Percentiles rank a stretch among this genome's conserved stretches.
Evolutionary conservation across 2,888 invertebrate genomes (phyloP).

Genomic region (Abrostola triplasia): DNA sequence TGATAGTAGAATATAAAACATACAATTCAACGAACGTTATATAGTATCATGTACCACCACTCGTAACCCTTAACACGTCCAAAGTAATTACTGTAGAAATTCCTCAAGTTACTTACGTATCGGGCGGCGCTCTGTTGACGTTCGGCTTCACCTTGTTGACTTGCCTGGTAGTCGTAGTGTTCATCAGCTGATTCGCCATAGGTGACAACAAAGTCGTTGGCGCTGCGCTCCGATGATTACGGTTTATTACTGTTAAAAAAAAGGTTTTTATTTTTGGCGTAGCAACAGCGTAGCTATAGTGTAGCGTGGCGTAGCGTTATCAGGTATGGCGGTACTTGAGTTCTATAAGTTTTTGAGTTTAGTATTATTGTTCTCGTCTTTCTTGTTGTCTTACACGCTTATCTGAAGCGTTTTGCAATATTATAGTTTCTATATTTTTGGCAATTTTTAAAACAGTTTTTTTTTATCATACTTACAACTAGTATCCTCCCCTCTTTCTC

Average conservation of each 20-base stretch:
- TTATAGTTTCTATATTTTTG: no score
- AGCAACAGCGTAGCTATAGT: not conserved
- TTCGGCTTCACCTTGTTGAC: slow-evolving; percentile 97
- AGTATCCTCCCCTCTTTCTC: slow-evolving; percentile 92
- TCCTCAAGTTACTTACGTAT: slow-evolving; percentile 87
- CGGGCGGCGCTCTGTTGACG: slow-evolving; percentile 93
- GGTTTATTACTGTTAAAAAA: slow-evolving; percentile 90
- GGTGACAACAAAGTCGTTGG: slow-evolving; percentile 90
- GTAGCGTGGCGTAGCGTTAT: no score
- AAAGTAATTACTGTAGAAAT: slow-evolving; percentile 15
- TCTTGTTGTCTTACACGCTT: no score
- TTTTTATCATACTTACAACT: slow-evolving; percentile 90
- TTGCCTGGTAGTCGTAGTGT: slow-evolving; percentile 93
- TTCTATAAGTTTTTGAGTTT: no score
- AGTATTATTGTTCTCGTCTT: no score
- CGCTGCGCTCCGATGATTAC: slow-evolving; percentile 93
- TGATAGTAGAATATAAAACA: no score
- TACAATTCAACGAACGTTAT: not conserved
- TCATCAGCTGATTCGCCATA: slow-evolving; percentile 91
- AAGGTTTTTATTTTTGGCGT: not conserved
- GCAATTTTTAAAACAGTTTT: not conserved
- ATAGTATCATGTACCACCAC: slow-evolving; percentile 46
- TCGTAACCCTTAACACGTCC: slow-evolving; percentile 37
- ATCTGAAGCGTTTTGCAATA: no score
- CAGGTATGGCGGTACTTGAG: no score